Evolutionary conservation across 2,797 vertebrate genomes (phyloP).

Genomic region (Eidolon dupreanum): DNA sequence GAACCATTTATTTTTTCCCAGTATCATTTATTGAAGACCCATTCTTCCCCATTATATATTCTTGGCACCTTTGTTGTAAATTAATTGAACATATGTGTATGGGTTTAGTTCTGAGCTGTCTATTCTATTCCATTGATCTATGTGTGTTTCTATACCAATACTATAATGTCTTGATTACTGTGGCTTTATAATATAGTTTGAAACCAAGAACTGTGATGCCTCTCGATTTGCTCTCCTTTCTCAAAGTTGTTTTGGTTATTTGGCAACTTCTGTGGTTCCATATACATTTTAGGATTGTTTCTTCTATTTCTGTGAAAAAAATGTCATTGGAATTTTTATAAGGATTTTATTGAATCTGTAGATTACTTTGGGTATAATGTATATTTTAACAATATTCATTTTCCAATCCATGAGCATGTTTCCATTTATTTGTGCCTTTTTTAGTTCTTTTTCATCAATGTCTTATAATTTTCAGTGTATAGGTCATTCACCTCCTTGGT

Average conservation of each 20-base stretch:
- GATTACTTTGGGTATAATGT: background rate
- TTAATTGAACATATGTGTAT: background rate
- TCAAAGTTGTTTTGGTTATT: background rate
- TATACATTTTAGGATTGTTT: background rate
- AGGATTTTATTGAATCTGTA: background rate
- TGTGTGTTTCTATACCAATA: background rate
- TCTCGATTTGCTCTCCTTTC: too few species aligned
- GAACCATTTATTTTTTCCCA: too few species aligned
- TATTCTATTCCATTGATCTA: background rate
- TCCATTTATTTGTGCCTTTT: background rate
- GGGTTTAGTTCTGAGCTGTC: background rate
- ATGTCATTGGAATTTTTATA: background rate
- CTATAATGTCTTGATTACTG: too few species aligned
- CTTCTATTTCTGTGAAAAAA: background rate
- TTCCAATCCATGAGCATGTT: background rate
- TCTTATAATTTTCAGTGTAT: background rate
- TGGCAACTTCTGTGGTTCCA: background rate
- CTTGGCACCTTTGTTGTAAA: background rate
- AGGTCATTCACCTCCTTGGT: background rate
- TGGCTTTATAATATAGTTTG: too few species aligned
- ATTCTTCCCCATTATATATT: background rate
- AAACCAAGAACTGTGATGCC: too few species aligned
- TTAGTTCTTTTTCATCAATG: background rate
- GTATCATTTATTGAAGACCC: too few species aligned
- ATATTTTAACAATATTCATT: background rate